Base-by-base conservation (phyloP, 2,888 invertebrate species). In the Thereva unica region DNA sequence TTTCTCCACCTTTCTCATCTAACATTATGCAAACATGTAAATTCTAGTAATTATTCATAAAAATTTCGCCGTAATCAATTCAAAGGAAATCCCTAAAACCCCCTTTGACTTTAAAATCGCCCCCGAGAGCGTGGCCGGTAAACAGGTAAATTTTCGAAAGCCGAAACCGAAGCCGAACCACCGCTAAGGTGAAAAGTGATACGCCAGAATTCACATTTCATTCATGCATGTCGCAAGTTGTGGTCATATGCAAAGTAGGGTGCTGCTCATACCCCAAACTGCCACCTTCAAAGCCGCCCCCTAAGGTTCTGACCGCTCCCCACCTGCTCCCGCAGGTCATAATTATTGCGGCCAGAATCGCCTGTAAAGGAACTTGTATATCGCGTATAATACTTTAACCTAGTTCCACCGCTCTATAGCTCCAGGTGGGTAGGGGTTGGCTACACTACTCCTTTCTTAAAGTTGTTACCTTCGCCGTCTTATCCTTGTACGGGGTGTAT, bases 141-240 rank as follows among this genome's bases (percentile, higher is more conserved):
- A 61, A 59, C 6, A n/a, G 23, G 23, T 37, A 37, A 45, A 59
- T 59, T 35, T 47, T 47, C 45, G 37, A 59, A 59, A 35, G 45
- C 38, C 47, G 37, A 23, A 23, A 23, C 42, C 41, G 61, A 38
- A 61, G 34, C 9, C 9, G 4, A 50, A 50, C 61, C 40, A 45
- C 41, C 23, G 23, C 23, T 23, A 23, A 47, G 50, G 9, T 61
- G 61, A 42, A 61, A 61, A 61, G 41, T 61, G 40, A 40, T 41
- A 61, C 50, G 41, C 40, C 50, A 61, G 61, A 61, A 50, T n/a
- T 50, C 61, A 61, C 61, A 61, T 50, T 61, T 61, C 61, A 50
- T 61, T 61, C 38, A 53, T 38, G 53, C 61, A 61, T 61, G 61
- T 61, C 61, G 61, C 50, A 50, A 61, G 50, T 61, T 50, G 61